phyloP scores from a whole-genome alignment of 2,113 vertebrate species.

The Odontesthes bonariensis region DNA sequence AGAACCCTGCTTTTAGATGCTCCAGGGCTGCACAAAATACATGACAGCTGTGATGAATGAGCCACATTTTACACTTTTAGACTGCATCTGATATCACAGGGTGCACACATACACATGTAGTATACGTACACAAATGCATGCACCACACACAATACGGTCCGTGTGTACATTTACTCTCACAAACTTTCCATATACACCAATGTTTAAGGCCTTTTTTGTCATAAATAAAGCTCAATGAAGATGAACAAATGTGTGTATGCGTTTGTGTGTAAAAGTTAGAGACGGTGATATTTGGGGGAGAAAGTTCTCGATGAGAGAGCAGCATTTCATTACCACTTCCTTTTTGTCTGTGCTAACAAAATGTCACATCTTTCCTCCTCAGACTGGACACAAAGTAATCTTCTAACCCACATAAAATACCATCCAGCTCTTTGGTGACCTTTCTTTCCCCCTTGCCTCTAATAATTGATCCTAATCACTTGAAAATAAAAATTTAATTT shows the following conservation, averaged over 20 bases:
- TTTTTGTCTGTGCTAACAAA: conserved; percentile 34
- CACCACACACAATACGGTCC: conserved; percentile 1
- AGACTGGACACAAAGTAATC: background rate
- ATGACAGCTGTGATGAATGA: conserved; percentile 71
- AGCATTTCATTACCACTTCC: conserved; percentile 19
- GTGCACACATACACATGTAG: conserved; percentile 4
- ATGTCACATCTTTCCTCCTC: conserved; percentile 20
- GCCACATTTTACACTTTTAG: conserved; percentile 53
- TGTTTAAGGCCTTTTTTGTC: background rate
- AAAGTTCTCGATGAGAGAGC: too few species aligned
- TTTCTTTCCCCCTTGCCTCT: background rate
- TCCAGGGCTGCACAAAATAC: conserved; percentile 58
- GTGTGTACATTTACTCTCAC: background rate
- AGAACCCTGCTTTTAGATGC: conserved; percentile 55
- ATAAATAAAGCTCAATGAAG: background rate
- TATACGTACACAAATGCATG: conserved; percentile 1
- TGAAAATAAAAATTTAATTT: background rate
- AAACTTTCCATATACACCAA: background rate
- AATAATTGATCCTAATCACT: background rate
- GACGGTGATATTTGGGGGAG: too few species aligned
- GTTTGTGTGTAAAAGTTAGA: too few species aligned
- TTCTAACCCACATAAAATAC: conserved; percentile 23
- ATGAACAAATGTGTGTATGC: background rate
- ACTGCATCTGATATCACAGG: conserved; percentile 40
- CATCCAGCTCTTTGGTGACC: background rate